Base-by-base conservation (phyloP, 2,888 invertebrate genomes). In the Callyntrura sp. region DNA sequence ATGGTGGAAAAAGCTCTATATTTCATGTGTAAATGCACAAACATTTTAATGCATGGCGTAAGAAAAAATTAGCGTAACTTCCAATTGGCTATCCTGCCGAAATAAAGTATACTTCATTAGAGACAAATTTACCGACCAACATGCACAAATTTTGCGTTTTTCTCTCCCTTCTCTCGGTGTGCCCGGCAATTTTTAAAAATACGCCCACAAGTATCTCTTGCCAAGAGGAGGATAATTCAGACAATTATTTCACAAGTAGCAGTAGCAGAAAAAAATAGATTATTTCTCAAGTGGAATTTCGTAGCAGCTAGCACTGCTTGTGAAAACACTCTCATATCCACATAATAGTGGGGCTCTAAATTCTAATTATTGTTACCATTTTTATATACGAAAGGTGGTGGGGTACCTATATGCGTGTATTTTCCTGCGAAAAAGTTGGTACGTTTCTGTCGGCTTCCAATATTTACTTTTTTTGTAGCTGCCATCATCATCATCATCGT, bases 51-150 rank as follows among this genome's bases (percentile, higher is more conserved):
- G 35, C 35, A 4, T 35, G 35, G 35, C 35, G 35, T 35, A 35
- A 35, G 3, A 35, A 35, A 35, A 35, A 35, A 35, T 35, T 35
- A 35, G 35, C 35, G 35, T 35, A 35, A 35, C 35, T 35, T 35
- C 35, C 35, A 35, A 35, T 35, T 35, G 35, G 6, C 35, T 35
- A 2, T 35, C 17, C 60, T 20, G 6, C 57, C n/a, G 23, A 60
- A 60, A 23, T 23, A 20, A 60, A 60, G 20, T 60, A 60, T 20
- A 60, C 60, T 60, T 60, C 23, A 60, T 60, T 60, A 60, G 60
- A 60, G 23, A 60, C 17, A 6, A 35, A 35, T 35, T 35, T 35
- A 4, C 60, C 23, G 23, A 23, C 35, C 35, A 60, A 20, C 60
- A 17, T 20, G 20, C 17, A 60, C 20, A 60, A 60, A 23, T 20